These are phyloP conservation scores for Argyresthia goedartella DNA, from an alignment of 2,888 invertebrate genomes.

Conservation along the genomic window DNA sequence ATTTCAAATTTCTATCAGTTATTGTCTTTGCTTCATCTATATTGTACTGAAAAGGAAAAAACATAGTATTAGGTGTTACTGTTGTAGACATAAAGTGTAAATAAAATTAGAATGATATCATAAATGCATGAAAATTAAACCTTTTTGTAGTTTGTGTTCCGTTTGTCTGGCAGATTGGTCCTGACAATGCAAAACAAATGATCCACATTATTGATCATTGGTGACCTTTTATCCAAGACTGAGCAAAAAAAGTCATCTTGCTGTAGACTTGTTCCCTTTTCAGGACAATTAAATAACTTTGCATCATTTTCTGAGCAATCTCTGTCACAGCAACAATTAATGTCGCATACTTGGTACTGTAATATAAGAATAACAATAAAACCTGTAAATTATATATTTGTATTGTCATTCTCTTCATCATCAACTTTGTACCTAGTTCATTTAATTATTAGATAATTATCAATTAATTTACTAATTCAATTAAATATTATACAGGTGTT, in stretches of 20 bases:
- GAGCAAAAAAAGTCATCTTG: conserved; percentile 21
- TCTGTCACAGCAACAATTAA: conserved; percentile 87
- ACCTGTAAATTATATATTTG: conserved; percentile 3
- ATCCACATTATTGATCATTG: conserved; percentile 19
- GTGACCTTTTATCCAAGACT: conserved; percentile 13
- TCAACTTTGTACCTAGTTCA: no score
- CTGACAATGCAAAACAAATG: conserved; percentile 49
- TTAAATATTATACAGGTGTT: no score
- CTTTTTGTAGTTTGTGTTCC: conserved; percentile 21
- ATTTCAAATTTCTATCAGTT: conserved; percentile 21
- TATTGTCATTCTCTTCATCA: no score
- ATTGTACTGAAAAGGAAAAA: conserved; percentile 23
- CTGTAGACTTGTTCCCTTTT: conserved; percentile 20
- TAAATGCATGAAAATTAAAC: conserved; percentile 23
- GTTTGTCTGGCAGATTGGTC: conserved; percentile 43
- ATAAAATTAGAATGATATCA: conserved; percentile 7
- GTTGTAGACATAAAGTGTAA: background rate
- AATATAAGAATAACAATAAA: conserved; percentile 16
- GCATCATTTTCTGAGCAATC: conserved; percentile 77
- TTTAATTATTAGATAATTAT: no score
- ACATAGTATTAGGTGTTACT: background rate
- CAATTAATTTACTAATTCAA: no score
- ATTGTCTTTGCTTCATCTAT: conserved; percentile 14
- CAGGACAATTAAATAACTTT: conserved; percentile 72
- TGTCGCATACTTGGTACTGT: conserved; percentile 77